Conservation (phyloP, 2,797 vertebrate species). For the Rallus crepitans region DNA sequence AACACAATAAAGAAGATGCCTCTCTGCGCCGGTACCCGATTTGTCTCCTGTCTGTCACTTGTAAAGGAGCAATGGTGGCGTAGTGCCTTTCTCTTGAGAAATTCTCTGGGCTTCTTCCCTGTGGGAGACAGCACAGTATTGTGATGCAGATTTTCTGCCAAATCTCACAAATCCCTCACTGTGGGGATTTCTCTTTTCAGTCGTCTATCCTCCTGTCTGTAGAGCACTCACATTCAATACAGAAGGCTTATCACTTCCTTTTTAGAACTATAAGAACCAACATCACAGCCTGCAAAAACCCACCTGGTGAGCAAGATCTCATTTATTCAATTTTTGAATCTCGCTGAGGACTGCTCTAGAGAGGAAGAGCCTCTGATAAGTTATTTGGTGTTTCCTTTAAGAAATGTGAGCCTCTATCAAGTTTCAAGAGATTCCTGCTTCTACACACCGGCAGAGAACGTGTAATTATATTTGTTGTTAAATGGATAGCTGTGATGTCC, state of each 20-base stretch:
- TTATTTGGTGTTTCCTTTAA: conserved; percentile 56
- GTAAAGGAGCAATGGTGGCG: conserved; percentile 19
- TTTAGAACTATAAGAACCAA: conserved; percentile 62
- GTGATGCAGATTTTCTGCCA: conserved; percentile 72
- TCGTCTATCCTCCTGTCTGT: conserved; percentile 43
- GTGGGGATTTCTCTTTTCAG: conserved; percentile 66
- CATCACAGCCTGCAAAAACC: conserved; percentile 58
- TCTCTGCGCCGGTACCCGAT: neutral
- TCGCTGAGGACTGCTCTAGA: conserved; percentile 27
- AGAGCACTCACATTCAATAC: conserved; percentile 58
- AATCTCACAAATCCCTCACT: conserved; percentile 67
- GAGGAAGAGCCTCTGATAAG: conserved; percentile 28
- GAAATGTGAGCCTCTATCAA: neutral
- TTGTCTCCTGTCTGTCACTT: conserved; percentile 50
- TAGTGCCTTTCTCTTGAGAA: conserved; percentile 36
- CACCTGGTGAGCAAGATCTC: conserved; percentile 64
- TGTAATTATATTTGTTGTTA: conserved; percentile 51
- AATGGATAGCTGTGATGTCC: conserved; percentile 31
- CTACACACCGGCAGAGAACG: neutral
- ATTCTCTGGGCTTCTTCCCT: conserved; percentile 29
- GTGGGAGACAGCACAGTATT: conserved; percentile 51
- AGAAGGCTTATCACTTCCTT: conserved; percentile 66
- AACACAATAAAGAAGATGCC: conserved; percentile 26
- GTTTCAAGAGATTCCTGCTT: conserved; percentile 40
- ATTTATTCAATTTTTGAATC: conserved; percentile 62